phyloP scores from a whole-genome alignment of 2,113 vertebrate genomes.

The Pyrgilauda ruficollis region DNA sequence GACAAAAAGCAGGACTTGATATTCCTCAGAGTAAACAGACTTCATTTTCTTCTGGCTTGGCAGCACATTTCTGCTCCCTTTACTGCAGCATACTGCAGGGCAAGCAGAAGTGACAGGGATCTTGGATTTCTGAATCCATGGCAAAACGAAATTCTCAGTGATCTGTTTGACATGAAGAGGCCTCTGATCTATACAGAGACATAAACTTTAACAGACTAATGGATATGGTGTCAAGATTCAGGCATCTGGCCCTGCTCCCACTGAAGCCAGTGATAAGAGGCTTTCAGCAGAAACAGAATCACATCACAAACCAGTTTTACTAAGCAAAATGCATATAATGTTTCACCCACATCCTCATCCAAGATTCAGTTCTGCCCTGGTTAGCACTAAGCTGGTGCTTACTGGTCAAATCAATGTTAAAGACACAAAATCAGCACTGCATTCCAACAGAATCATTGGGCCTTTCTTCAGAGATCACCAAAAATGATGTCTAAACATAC shows the following conservation, averaged over 20 bases:
- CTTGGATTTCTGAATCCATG: conserved; percentile 2
- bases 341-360: conserved; percentile 33
- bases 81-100: not conserved
- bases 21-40: not conserved
- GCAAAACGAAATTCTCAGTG: not conserved
- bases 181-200: not conserved
- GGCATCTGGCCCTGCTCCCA: not conserved
- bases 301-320: not conserved
- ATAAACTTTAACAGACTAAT: not conserved
- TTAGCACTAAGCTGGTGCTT: not conserved
- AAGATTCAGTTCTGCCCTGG: not conserved
- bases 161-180: not conserved
- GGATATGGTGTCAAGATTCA: not conserved
- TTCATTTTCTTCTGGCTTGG: not conserved
- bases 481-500: not conserved
- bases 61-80: not conserved
- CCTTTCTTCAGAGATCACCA: not conserved
- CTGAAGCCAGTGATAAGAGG: not conserved
- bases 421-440: not conserved
- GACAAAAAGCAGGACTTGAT: not conserved
- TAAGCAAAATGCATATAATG: not conserved
- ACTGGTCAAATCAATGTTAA: conserved; percentile 14
- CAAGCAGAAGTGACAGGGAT: not conserved
- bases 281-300: conserved; percentile 29
- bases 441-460: not conserved